A percentile compares a stretch with the other conserved stretches of the same genome.
phyloP scores from a whole-genome alignment of 64 coral and sea anemone species.

The Cladopsammia gracilis region DNA sequence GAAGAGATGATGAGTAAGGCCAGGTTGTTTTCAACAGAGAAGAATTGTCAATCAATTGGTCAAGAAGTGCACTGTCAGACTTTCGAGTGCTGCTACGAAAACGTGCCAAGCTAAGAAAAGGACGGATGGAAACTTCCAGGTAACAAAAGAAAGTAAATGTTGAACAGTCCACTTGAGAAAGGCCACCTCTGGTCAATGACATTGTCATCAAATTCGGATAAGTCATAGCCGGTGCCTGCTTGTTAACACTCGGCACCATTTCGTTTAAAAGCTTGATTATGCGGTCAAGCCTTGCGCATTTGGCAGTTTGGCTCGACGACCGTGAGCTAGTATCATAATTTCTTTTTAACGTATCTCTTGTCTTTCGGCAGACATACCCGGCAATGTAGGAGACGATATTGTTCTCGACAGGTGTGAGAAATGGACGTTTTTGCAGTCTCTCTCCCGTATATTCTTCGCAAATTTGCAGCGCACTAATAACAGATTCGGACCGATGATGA shows the following conservation, averaged over 20 bases:
- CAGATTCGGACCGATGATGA: too few relatives aligned
- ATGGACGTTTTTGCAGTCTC: too few relatives aligned
- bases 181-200: slow-evolving; percentile 26
- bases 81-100: neutral
- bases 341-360: neutral
- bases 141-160: slow-evolving; percentile 20
- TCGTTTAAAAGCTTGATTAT: too few relatives aligned
- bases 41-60: slow-evolving; percentile 15
- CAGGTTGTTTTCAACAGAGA: neutral
- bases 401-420: too few relatives aligned
- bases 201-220: slow-evolving; percentile 21
- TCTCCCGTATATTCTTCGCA: too few relatives aligned
- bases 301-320: too few relatives aligned
- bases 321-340: too few relatives aligned
- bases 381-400: neutral
- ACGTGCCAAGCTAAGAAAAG: slow-evolving; percentile 14
- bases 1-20: slow-evolving; percentile 11
- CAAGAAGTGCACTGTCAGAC: slow-evolving; percentile 9
- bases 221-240: neutral
- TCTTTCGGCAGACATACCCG: slow-evolving; percentile 28
- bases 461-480: too few relatives aligned
- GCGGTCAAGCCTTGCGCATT: too few relatives aligned
- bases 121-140: slow-evolving; percentile 15
- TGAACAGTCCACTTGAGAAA: neutral
- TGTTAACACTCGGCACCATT: too few relatives aligned